phyloP scores from a whole-genome alignment of 2,888 invertebrate genomes.

The Anthrax anthrax region DNA sequence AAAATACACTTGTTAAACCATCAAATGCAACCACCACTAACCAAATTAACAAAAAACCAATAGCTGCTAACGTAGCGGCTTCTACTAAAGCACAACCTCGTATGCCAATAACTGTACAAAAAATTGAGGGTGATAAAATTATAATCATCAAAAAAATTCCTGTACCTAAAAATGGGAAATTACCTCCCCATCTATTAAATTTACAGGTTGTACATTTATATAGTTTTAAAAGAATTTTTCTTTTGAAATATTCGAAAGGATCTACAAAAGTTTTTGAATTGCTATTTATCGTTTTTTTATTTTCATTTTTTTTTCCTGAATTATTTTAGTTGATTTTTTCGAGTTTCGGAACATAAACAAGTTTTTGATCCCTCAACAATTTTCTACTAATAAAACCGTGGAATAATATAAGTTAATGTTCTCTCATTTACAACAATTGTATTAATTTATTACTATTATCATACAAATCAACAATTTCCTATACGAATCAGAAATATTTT shows the following conservation, averaged over 20 bases:
- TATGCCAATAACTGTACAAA: slow-evolving; percentile 32
- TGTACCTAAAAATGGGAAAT: slow-evolving; percentile 33
- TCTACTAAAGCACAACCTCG: slow-evolving; percentile 20
- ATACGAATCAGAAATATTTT: too few species aligned
- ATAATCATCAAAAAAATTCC: slow-evolving; percentile 34
- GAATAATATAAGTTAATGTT: background rate
- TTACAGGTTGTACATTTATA: background rate
- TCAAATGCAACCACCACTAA: background rate
- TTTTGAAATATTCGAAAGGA: background rate
- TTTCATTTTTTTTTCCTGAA: background rate
- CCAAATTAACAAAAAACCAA: slow-evolving; percentile 6
- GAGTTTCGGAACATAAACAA: background rate
- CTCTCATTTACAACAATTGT: background rate
- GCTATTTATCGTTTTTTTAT: too few species aligned
- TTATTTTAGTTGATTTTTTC: background rate
- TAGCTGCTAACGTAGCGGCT: slow-evolving; percentile 12
- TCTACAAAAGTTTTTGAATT: background rate
- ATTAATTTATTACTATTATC: too few species aligned
- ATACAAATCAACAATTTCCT: too few species aligned
- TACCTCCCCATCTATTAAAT: slow-evolving; percentile 22
- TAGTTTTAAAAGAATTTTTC: background rate
- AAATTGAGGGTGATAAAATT: slow-evolving; percentile 34
- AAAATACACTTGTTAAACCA: background rate
- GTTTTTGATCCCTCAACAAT: slow-evolving; percentile 5
- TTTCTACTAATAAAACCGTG: background rate